Evolutionary conservation across 2,888 invertebrate genomes (phyloP), one percentile per base, ranked within the genome.

Genomic region (Meloe dianella): DNA sequence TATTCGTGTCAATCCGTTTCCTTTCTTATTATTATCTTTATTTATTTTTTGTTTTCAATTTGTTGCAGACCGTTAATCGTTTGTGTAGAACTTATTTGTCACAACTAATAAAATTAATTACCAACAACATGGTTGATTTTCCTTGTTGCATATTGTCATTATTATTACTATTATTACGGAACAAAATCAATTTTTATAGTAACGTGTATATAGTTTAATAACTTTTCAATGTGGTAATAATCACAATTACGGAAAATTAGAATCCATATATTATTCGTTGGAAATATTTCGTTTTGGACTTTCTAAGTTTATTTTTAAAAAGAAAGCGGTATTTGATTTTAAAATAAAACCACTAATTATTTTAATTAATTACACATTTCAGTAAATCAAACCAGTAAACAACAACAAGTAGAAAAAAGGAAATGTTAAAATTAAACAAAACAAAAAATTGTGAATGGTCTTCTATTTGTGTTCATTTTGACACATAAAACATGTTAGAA

Each of bases 361-460:
- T 9, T 54, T 54, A 54, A 54, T 54, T 54, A 54, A 54, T 54
- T 54, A 54, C 3, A n/a, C 14, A 54, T 24, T 54, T 24, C 6
- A 27, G 20, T 20, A 3, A 20, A 47, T 17, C 20, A 41, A 17
- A 17, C 0, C 41, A n/a, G 41, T 17, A 41, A 41, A 41, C n/a
- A 41, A n/a, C 41, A 63, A 14, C 57, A 14, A 29, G 47, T 29
- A 63, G 2, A 12, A 58, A 57, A 63, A 56, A 22, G 32, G 2
- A 32, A 32, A 32, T 32, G 32, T 2, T 27, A 27, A 27, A 27
- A 27, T 32, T n/a, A n/a, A n/a, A n/a, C n/a, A n/a, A n/a, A n/a
- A n/a, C n/a, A n/a, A n/a, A n/a, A 32, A 32, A 7, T 32, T 10
- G 7, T 32, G 1, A 32, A 1, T 32, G 10, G 30, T 35, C 14